These are phyloP conservation scores for Zaprionus nigranus DNA, from an alignment of 1,140 invertebrate species.

Conservation along the genomic window DNA sequence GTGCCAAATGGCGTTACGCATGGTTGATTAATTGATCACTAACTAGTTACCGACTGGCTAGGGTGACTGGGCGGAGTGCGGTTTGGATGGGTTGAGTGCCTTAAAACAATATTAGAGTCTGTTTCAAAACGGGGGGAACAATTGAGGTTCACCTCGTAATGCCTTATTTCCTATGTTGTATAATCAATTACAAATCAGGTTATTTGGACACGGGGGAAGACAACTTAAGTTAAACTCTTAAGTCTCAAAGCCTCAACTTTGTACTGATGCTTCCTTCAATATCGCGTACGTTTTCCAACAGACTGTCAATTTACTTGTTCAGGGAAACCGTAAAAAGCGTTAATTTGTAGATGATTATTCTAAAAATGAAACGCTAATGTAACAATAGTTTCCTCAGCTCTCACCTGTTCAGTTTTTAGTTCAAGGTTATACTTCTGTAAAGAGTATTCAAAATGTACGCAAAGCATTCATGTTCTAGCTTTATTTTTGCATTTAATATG, in stretches of 20 bases:
- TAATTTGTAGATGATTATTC: neutral
- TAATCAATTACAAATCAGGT: neutral
- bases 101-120: neutral
- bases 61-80: neutral
- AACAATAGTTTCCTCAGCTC: too few relatives aligned
- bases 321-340: too few relatives aligned
- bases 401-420: neutral
- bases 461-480: neutral
- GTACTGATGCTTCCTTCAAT: neutral
- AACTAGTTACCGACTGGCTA: slow-evolving; percentile 9
- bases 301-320: too few relatives aligned
- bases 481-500: slow-evolving; percentile 32
- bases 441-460: neutral
- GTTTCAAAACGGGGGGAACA: too few relatives aligned
- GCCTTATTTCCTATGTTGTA: neutral
- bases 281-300: too few relatives aligned
- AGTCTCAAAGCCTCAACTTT: neutral
- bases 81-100: neutral
- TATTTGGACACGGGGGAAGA: too few relatives aligned
- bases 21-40: slow-evolving; percentile 70
- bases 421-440: neutral
- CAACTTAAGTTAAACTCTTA: too few relatives aligned
- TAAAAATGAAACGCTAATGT: too few relatives aligned
- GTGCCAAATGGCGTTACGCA: slow-evolving; percentile 75
- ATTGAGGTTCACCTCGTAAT: neutral